Conservation (phyloP, 1,140 invertebrate genomes). For the Chironomus tepperi region DNA sequence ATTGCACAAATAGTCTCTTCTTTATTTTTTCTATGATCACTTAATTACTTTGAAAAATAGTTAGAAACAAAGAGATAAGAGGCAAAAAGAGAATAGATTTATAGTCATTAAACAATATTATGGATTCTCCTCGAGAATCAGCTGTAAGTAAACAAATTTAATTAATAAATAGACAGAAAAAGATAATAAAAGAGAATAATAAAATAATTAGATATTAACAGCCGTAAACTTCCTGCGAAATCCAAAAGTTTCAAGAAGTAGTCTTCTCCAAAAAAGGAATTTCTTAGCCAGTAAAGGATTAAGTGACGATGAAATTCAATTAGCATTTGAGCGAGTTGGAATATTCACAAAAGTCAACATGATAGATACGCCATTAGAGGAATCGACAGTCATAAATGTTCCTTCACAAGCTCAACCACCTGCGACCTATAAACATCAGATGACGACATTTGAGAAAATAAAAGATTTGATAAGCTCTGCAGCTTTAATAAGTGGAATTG, state of each 20-base stretch:
- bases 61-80: too few relatives aligned
- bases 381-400: conserved; percentile 34
- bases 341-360: conserved; percentile 36
- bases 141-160: background rate
- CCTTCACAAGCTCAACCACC: conserved; percentile 35
- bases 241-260: conserved; percentile 65
- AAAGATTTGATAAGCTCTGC: conserved; percentile 58
- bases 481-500: conserved; percentile 56
- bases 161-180: background rate
- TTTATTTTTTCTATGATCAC: too few relatives aligned
- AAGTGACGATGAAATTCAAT: conserved; percentile 65
- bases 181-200: background rate
- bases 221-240: conserved; percentile 81
- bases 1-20: too few relatives aligned
- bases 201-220: conserved; percentile 56
- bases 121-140: background rate
- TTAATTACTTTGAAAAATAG: too few relatives aligned
- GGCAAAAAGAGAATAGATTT: too few relatives aligned
- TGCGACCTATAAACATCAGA: conserved; percentile 38
- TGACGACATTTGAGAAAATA: conserved; percentile 44
- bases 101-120: background rate
- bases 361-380: conserved; percentile 34
- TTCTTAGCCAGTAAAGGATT: conserved; percentile 75
- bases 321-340: conserved; percentile 55
- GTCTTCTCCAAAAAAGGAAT: conserved; percentile 62